Base-by-base conservation (phyloP, 1,140 invertebrate species). In the Oscheius sp. region DNA sequence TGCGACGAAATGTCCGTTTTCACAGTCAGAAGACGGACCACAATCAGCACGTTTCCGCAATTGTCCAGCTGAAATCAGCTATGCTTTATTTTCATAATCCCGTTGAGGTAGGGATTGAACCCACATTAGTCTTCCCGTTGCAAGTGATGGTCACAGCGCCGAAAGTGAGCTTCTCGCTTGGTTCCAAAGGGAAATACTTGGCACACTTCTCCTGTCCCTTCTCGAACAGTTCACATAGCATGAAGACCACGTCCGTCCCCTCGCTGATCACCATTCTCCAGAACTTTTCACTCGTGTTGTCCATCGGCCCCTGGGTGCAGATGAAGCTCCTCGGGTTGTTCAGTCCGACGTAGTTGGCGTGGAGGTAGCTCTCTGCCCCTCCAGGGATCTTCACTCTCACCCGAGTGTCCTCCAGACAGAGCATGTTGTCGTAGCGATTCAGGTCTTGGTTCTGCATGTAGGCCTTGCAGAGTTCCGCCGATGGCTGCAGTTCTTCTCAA, bases 211-310 rank as follows among this genome's bases (percentile, higher is more conserved):
- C 7, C 28, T 63, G 63, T 18, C 92, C 91, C 75, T 94, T 89
- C 87, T 98, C 95, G 73, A 94, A 91, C 87, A 97, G 94, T 88
- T 97, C 97, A 65, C 95, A 97, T 59, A 94, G 96, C 94, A 98
- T 97, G 61, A 98, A 95, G 84, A 98, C 97, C 36, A 97, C 93
- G 67, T 92, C 88, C 64, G 92, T 93, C 84, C 96, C 94, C 85
- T 98, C 94, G 86, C 97, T 94, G 91, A 94, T 97, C 42, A 97
- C 91, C 95, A 98, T 98, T 77, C 92, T 90, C 95, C 95, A 99
- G 87, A 98, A 97, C 85, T 98, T 95, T 58, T 88, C 88, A 42
- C 93, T 89, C 0, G 95, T 97, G 72, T 90, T 91, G 15, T 90
- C 90, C 71, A 97, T 87, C 85, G 93, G 96, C 20, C 94, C 94